Evolutionary conservation across 2,113 vertebrate species (phyloP).

Genomic region (Mesoclemmys tuberculata): DNA sequence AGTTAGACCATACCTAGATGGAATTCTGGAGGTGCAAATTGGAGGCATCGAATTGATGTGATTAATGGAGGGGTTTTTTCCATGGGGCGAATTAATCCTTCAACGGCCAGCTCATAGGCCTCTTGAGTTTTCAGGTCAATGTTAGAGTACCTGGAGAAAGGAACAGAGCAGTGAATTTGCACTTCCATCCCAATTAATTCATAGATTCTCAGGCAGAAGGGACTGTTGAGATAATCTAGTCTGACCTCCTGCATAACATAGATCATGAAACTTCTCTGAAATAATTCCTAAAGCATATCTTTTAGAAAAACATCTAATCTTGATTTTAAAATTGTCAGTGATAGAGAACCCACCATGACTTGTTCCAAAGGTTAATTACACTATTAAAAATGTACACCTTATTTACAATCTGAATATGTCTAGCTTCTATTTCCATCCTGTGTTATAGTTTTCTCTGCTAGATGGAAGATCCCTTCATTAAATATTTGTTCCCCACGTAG

Average conservation of each 20-base stretch:
- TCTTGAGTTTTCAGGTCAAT: conserved; percentile 91
- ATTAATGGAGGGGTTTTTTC: conserved; percentile 88
- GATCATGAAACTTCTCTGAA: neutral
- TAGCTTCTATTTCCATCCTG: neutral
- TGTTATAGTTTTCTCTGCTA: neutral
- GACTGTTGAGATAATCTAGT: neutral
- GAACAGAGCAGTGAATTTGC: neutral
- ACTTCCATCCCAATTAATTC: neutral
- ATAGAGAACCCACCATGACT: neutral
- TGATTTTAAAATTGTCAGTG: neutral
- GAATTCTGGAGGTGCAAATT: conserved; percentile 88
- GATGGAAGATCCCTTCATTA: neutral
- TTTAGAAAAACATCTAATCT: neutral
- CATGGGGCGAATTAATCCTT: conserved; percentile 87
- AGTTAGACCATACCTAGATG: conserved; percentile 84
- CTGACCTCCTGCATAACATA: neutral
- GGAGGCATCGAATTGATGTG: conserved; percentile 84
- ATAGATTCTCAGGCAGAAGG: neutral
- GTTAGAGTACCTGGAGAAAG: conserved; percentile 83
- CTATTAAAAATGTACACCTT: neutral
- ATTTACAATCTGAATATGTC: neutral
- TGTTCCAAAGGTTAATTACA: neutral
- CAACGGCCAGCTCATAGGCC: conserved; percentile 92
- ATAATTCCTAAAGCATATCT: neutral
- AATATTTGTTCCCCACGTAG: neutral